Percentiles rank a stretch among this genome's conserved stretches.
Conservation (phyloP, 2,888 invertebrate genomes). For the Acronicta alni region DNA sequence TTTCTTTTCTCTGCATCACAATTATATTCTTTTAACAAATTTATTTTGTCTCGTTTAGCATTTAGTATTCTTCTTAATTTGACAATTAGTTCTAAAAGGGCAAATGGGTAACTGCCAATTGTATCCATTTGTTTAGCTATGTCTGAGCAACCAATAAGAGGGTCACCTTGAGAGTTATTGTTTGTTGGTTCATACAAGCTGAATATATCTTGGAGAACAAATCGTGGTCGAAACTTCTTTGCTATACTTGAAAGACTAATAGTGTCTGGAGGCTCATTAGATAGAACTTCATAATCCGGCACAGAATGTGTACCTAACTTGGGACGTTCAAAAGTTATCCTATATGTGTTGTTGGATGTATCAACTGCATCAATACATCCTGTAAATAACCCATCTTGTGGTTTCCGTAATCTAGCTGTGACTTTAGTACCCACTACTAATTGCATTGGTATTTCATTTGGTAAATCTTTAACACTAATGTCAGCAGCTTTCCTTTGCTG, state of each 20-base stretch:
- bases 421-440: conserved; percentile 98
- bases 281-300: conserved; percentile 98
- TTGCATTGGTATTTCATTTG: conserved; percentile 97
- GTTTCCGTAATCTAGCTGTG: conserved; percentile 95
- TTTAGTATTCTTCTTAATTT: conserved; percentile 95
- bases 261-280: conserved; percentile 97
- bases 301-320: conserved; percentile 98
- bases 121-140: conserved; percentile 85
- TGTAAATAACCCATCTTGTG: conserved; percentile 98
- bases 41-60: conserved; percentile 94
- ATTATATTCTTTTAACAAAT: conserved; percentile 95
- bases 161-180: conserved; percentile 90
- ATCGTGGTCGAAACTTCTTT: conserved; percentile 93
- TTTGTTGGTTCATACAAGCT: conserved; percentile 80
- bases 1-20: conserved; percentile 96
- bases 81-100: conserved; percentile 95
- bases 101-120: conserved; percentile 95
- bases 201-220: conserved; percentile 89
- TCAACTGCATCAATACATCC: conserved; percentile 98
- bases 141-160: conserved; percentile 90
- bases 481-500: conserved; percentile 97
- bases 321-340: conserved; percentile 97
- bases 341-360: conserved; percentile 97
- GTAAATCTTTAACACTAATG: conserved; percentile 95
- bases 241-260: conserved; percentile 95